phyloP scores from a whole-genome alignment of 2,888 invertebrate species.

The Podotricha telesiphe region DNA sequence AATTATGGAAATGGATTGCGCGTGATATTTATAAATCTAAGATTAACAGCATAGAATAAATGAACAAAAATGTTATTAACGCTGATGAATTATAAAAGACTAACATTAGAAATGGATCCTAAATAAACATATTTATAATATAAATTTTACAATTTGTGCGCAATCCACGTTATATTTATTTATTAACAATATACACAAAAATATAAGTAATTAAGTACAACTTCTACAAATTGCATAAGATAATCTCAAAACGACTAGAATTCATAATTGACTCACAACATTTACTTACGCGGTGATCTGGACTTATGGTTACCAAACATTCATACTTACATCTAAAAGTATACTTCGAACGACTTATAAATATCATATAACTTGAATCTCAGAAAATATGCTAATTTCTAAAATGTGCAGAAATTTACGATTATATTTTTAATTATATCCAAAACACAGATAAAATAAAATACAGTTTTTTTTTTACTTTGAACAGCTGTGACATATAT shows the following conservation, averaged over 20 bases:
- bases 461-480: neutral
- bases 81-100: no score
- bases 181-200: slow-evolving; percentile 39
- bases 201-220: slow-evolving; percentile 47
- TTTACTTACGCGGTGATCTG: slow-evolving; percentile 46
- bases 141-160: neutral
- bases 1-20: neutral
- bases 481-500: neutral
- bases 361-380: neutral
- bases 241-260: slow-evolving; percentile 79
- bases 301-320: slow-evolving; percentile 9
- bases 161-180: slow-evolving; percentile 33
- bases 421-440: neutral
- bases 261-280: slow-evolving; percentile 75
- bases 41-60: no score
- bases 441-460: neutral
- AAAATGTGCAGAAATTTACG: neutral
- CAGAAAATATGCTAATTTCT: slow-evolving; percentile 17
- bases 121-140: neutral
- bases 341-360: slow-evolving; percentile 12
- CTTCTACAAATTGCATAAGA: slow-evolving; percentile 43
- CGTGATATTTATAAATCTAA: neutral
- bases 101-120: no score
- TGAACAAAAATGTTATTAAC: no score
- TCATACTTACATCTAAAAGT: slow-evolving; percentile 5